Percentiles rank a stretch among this genome's conserved stretches.
Conservation (phyloP, 2,888 invertebrate genomes). For the Drosophila affinis region DNA sequence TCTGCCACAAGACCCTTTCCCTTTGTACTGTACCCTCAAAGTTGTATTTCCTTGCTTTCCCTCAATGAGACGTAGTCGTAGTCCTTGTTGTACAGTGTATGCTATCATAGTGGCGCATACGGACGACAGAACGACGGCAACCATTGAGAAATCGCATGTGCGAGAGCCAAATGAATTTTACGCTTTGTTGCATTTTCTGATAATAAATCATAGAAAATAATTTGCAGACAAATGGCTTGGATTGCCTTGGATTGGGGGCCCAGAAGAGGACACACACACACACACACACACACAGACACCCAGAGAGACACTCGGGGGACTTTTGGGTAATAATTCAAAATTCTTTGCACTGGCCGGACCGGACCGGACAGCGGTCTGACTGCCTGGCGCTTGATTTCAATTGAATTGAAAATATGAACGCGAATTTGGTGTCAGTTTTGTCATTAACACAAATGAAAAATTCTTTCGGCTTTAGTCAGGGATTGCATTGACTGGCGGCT, state of each 20-base stretch:
- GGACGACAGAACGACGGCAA: constrained; percentile 2
- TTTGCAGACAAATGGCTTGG: constrained; percentile 55
- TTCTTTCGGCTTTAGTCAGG: constrained; percentile 63
- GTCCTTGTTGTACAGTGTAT: constrained; percentile 55
- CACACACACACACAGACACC: constrained; percentile 45
- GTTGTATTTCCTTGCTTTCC: background rate
- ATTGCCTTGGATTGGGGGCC: constrained; percentile 42
- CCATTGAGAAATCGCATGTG: constrained; percentile 44
- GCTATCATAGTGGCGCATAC: constrained; percentile 35
- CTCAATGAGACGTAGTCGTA: background rate
- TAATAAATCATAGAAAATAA: constrained; percentile 76
- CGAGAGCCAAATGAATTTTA: constrained; percentile 70
- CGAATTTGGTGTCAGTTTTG: constrained; percentile 63
- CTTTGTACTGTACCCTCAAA: background rate
- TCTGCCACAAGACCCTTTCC: too few relatives aligned
- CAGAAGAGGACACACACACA: constrained; percentile 26
- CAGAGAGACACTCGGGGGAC: constrained; percentile 32
- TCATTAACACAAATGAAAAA: constrained; percentile 71
- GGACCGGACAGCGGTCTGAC: background rate
- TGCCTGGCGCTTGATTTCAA: constrained; percentile 27
- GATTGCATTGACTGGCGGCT: constrained; percentile 32
- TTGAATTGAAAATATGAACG: constrained; percentile 25
- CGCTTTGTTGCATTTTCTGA: constrained; percentile 74
- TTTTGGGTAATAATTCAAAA: constrained; percentile 65
- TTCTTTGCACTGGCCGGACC: constrained; percentile 23